Percentiles rank a stretch among this genome's conserved stretches.
Conservation (phyloP, 2,113 vertebrate species). For the Spilogale gracilis region DNA sequence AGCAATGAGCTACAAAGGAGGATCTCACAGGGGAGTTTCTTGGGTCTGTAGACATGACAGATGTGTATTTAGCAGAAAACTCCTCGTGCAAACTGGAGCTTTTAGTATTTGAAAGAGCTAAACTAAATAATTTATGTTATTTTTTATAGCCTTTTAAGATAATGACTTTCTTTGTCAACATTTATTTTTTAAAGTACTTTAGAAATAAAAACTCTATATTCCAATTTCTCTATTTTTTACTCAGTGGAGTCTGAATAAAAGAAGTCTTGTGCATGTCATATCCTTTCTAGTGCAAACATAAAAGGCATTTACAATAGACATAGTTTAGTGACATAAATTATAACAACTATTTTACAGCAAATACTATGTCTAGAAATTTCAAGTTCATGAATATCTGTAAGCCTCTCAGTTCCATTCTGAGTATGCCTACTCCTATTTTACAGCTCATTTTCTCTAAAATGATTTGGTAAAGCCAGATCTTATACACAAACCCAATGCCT, state of each 20-base stretch:
- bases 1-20: background rate
- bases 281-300: background rate
- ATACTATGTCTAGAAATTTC: background rate
- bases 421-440: background rate
- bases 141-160: constrained; percentile 43
- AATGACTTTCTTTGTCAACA: constrained; percentile 4
- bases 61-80: background rate
- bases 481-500: background rate
- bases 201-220: background rate
- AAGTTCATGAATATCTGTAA: background rate
- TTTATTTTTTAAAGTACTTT: background rate
- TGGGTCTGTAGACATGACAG: background rate
- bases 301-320: background rate
- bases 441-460: background rate
- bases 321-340: background rate
- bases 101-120: background rate
- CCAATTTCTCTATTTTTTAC: background rate
- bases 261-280: background rate
- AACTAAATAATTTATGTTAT: background rate
- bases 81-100: background rate
- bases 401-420: background rate
- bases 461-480: background rate
- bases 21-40: background rate
- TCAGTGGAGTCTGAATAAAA: background rate
- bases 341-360: background rate